These are phyloP conservation scores for Halocaridina rubra DNA, from an alignment of 2,888 invertebrate species.

Conservation along the genomic window DNA sequence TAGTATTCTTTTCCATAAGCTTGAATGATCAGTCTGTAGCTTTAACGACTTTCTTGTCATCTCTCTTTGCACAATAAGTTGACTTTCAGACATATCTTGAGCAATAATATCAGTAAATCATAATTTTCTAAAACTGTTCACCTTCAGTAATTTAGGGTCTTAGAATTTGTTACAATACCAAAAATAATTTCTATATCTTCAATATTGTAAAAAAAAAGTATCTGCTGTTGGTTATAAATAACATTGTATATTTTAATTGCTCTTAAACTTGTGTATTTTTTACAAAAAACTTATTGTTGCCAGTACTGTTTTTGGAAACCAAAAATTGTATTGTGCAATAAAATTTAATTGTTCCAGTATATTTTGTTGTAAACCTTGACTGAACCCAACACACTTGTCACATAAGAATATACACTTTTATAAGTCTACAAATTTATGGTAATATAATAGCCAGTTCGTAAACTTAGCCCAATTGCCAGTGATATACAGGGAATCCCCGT, in stretches of 20 bases:
- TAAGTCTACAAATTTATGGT: not conserved
- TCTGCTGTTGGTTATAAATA: conserved; percentile 60
- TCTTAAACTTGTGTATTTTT: conserved; percentile 59
- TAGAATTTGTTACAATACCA: conserved; percentile 15
- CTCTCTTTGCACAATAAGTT: conserved; percentile 39
- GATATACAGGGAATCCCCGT: no score
- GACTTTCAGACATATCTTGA: conserved; percentile 49
- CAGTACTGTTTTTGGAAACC: conserved; percentile 55
- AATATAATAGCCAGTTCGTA: not conserved
- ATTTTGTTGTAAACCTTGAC: not conserved
- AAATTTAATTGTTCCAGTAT: conserved; percentile 18
- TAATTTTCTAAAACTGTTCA: conserved; percentile 16
- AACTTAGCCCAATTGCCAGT: not conserved
- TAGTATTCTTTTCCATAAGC: no score
- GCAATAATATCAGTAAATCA: conserved; percentile 44
- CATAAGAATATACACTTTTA: no score
- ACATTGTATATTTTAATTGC: conserved; percentile 58
- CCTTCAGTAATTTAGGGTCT: conserved; percentile 28
- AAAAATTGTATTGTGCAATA: conserved; percentile 61
- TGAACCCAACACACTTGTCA: no score
- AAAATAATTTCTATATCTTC: conserved; percentile 53
- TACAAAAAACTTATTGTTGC: conserved; percentile 54
- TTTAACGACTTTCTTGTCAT: conserved; percentile 44
- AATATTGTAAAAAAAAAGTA: conserved; percentile 47
- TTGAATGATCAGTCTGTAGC: conserved; percentile 49